A percentile compares a stretch with the other conserved stretches of the same genome.
phyloP scores from a whole-genome alignment of 1,140 invertebrate species.

The Drepana arcuata region DNA sequence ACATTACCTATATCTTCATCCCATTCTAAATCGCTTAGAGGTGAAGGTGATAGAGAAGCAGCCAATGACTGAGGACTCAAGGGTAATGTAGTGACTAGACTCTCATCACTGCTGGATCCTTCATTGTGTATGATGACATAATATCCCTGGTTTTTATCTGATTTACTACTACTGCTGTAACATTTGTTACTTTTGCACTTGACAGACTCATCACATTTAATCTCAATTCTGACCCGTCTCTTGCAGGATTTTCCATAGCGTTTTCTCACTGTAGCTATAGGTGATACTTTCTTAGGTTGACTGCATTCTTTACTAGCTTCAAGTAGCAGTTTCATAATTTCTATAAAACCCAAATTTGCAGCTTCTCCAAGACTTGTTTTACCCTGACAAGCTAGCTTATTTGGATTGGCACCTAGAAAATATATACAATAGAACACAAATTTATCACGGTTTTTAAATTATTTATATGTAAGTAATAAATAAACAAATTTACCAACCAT shows the following conservation, averaged over 20 bases:
- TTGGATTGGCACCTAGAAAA: conserved; percentile 54
- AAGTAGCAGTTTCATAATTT: conserved; percentile 37
- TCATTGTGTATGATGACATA: conserved; percentile 59
- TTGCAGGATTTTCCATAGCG: conserved; percentile 38
- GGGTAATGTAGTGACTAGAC: conserved; percentile 29
- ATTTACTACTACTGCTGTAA: conserved; percentile 16
- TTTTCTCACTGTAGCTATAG: conserved; percentile 25
- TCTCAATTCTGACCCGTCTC: conserved; percentile 32
- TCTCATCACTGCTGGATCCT: conserved; percentile 56
- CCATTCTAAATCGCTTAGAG: conserved; percentile 56
- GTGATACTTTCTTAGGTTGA: conserved; percentile 8
- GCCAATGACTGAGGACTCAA: conserved; percentile 31
- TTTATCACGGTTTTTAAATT: too few species aligned
- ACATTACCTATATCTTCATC: conserved; percentile 58
- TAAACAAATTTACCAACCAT: too few species aligned
- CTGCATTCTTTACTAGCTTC: conserved; percentile 22
- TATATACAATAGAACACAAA: conserved; percentile 7
- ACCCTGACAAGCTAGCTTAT: conserved; percentile 43
- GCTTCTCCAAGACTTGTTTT: conserved; percentile 58
- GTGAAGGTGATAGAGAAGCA: conserved; percentile 38
- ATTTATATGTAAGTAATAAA: too few species aligned
- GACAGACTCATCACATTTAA: conserved; percentile 30
- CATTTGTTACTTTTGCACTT: conserved; percentile 47
- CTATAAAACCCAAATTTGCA: conserved; percentile 39
- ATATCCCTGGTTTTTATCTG: conserved; percentile 51